Evolutionary conservation across 2,797 vertebrate genomes (phyloP).

Genomic region (Luscinia megarhynchos): DNA sequence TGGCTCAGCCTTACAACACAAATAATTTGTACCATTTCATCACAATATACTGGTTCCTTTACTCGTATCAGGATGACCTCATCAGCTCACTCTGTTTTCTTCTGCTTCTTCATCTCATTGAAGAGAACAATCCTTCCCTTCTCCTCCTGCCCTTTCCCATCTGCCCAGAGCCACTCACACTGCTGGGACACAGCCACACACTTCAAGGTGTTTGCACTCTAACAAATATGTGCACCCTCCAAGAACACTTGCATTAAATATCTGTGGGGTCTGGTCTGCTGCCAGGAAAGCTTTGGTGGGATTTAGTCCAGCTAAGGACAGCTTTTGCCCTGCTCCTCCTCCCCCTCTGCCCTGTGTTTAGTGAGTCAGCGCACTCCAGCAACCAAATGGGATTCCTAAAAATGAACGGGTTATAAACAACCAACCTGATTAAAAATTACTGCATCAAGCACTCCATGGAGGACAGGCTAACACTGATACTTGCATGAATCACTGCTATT

Average conservation of each 20-base stretch:
- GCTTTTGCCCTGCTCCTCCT: neutral
- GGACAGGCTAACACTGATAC: neutral
- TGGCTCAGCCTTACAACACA: neutral
- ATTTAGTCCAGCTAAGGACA: fast-evolving
- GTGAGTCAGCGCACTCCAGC: neutral
- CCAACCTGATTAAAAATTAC: conserved; percentile 4
- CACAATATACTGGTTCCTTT: neutral
- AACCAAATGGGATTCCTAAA: neutral
- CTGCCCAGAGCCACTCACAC: fast-evolving
- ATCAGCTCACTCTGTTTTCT: neutral
- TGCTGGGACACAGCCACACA: neutral
- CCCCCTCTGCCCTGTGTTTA: neutral
- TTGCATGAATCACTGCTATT: conserved; percentile 7
- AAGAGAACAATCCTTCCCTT: neutral
- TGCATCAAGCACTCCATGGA: fast-evolving
- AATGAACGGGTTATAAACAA: neutral
- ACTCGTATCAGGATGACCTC: neutral
- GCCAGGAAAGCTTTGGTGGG: neutral
- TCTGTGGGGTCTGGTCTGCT: neutral
- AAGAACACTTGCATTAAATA: neutral
- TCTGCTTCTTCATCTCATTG: fast-evolving
- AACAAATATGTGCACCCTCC: neutral
- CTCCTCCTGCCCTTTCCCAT: neutral
- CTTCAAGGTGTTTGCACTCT: neutral
- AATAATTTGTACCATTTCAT: neutral